phyloP scores from a whole-genome alignment of 2,888 invertebrate species.

The Xestoiulus laeticollis region DNA sequence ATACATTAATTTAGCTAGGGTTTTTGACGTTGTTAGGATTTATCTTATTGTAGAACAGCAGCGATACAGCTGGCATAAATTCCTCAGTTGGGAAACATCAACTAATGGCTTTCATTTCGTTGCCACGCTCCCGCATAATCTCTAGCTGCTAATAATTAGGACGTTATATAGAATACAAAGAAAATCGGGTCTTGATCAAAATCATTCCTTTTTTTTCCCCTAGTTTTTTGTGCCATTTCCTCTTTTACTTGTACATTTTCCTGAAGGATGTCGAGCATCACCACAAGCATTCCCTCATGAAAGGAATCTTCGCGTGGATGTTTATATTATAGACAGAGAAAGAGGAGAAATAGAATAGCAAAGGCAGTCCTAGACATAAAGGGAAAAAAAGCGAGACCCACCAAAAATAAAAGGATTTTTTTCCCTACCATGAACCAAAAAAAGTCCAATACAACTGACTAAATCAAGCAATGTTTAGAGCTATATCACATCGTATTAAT shows the following conservation, averaged over 20 bases:
- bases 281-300: not conserved
- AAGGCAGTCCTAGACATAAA: not conserved
- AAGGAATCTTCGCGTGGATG: not conserved
- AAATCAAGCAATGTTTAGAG: not conserved
- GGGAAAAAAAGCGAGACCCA: not conserved
- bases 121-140: not conserved
- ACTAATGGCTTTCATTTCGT: constrained; percentile 2
- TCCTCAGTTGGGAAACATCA: not conserved
- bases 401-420: not conserved
- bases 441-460: not conserved
- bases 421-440: not conserved
- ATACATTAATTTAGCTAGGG: no score
- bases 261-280: constrained; percentile 15
- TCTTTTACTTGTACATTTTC: not conserved
- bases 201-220: not conserved
- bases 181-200: constrained; percentile 18
- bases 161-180: not conserved
- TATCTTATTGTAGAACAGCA: not conserved
- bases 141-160: constrained; percentile 7
- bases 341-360: not conserved
- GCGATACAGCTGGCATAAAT: not conserved
- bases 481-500: not conserved
- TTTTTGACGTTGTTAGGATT: not conserved
- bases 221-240: not conserved
- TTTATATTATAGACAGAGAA: not conserved